Evolutionary conservation across 2,888 invertebrate genomes (phyloP), one percentile per base, ranked within the genome.

Genomic region (Piscicola geometra): DNA sequence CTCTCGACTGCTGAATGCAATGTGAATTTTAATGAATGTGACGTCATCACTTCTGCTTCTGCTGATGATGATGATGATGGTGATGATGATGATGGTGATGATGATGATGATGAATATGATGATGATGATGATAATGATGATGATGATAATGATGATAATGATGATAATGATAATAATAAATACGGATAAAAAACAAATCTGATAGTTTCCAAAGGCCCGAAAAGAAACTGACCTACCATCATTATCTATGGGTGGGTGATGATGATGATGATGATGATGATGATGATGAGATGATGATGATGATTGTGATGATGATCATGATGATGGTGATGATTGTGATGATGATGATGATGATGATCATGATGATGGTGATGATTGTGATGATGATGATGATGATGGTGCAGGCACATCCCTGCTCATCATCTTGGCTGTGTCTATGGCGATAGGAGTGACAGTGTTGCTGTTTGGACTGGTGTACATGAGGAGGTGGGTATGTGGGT

Each of bases 391-490:
- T 25, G 70, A 70, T 28, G n/a, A 41, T 41, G 47, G 41, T 28
- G 12, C 77, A 78, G 78, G 75, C 28, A 71, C 76, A 3, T 78
- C 78, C 25, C 52, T 78, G 25, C 64, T 78, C 50, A 77, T 78
- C 41, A 73, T 78, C 52, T 47, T 78, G 12, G 75, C 68, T 28
- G 78, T 78, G 0, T 75, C 77, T 1, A 52, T 76, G 3, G 77
- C 75, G 1, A 71, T 78, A 28, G 78, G 77, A n/a, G 33, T 78
- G 9, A 41, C 75, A 1, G 77, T 78, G 9, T 72, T 78, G 1
- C 52, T 77, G 9, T 76, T 77, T 28, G 78, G 77, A 32, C 75
- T 78, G 25, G 66, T 72, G 60, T 78, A 76, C 72, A 78, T 78
- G 78, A 78, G 75, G 60, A 70, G 78, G 78, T 77, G 21, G 64